Percentiles rank a stretch among this genome's conserved stretches.
Evolutionary conservation across 2,113 vertebrate species (phyloP).

Genomic region (Aldabrachelys gigantea): DNA sequence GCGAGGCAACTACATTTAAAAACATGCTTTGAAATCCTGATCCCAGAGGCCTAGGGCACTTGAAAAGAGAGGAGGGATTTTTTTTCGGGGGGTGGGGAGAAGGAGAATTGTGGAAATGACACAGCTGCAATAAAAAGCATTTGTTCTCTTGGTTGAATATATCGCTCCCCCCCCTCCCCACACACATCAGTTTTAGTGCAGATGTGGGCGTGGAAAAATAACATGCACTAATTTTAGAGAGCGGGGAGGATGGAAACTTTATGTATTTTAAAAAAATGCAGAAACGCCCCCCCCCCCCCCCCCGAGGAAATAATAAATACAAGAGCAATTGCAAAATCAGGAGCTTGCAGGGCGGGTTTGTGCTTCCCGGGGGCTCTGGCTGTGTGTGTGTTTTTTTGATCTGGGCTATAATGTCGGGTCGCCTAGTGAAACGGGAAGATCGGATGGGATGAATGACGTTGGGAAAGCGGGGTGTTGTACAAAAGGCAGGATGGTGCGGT

Average conservation of each 20-base stretch:
- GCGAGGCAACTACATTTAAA: background rate
- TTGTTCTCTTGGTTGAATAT: constrained; percentile 1
- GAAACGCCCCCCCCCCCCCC: background rate
- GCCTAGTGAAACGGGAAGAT: background rate
- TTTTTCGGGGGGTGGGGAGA: background rate
- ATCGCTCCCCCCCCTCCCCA: background rate
- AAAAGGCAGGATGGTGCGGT: constrained; percentile 73
- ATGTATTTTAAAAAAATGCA: background rate
- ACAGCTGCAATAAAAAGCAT: background rate
- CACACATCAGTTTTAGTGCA: background rate
- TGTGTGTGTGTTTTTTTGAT: background rate
- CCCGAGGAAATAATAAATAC: background rate
- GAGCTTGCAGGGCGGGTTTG: background rate
- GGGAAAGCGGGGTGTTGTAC: constrained; percentile 64
- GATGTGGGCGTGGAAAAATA: constrained; percentile 8
- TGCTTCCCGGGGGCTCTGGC: background rate
- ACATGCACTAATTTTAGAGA: constrained; percentile 1
- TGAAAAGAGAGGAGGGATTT: background rate
- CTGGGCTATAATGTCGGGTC: constrained; percentile 24
- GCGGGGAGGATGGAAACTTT: constrained; percentile 1
- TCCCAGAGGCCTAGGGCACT: constrained; percentile 37
- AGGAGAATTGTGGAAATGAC: background rate
- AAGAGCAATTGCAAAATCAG: background rate
- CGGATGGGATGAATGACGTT: constrained; percentile 62
- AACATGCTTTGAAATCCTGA: background rate